Evolutionary conservation across 2,888 invertebrate species (phyloP), one percentile per base, ranked within the genome.

Genomic region (Neria commutata): DNA sequence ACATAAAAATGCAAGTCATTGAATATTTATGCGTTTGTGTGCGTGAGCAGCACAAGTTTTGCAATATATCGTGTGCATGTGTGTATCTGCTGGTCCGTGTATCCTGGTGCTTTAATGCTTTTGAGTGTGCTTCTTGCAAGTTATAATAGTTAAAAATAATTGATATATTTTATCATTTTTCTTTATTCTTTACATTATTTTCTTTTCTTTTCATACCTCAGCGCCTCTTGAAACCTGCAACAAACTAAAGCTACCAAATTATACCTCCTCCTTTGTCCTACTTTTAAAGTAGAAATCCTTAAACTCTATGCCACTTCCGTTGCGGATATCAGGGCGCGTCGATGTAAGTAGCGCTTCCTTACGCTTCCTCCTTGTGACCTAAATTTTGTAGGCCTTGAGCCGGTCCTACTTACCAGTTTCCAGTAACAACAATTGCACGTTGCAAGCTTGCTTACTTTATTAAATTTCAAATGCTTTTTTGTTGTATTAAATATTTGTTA

Each of bases 221-320:
- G n/a, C n/a, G 42, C 8, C 42, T 14, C 21, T 6, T 19, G 6
- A 17, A 42, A 42, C 17, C 37, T 42, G 5, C 17, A 19, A 10
- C n/a, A 17, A 5, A 42, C 14, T 42, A 3, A 42, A 19, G 8
- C 42, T 42, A 19, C 42, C n/a, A 42, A 42, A 42, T 19, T 42
- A 17, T 6, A 14, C 42, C 21, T 42, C 42, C 42, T 17, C 42
- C 21, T 42, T 19, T 21, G 42, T 42, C 42, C 42, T 11, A 42
- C 4, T 37, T 37, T n/a, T n/a, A 11, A 4, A n/a, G n/a, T 4
- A 4, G n/a, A 37, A 37, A 10, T 37, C 37, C n/a, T 37, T 37
- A 25, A 5, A 60, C 59, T 65, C 67, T 66, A 75, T 72, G 75
- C 68, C 72, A 61, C 67, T 74, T 61, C 60, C 73, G 54, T 70